Percentiles rank a stretch among this genome's conserved stretches.
Conservation (phyloP, 1,140 invertebrate species). For the Theocolax elegans region DNA sequence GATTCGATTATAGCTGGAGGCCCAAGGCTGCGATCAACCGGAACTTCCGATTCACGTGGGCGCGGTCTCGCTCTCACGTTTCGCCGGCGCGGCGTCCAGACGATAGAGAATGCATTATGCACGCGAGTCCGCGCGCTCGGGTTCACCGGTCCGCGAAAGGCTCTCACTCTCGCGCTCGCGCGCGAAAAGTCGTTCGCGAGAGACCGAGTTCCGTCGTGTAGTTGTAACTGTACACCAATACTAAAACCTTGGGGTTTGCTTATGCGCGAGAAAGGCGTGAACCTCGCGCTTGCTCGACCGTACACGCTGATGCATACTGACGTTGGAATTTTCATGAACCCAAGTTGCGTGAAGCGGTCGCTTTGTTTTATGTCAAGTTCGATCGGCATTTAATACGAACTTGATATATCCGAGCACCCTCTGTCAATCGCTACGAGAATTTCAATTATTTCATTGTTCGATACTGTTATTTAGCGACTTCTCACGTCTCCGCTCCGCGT, state of each 20-base stretch:
- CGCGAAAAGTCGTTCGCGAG: constrained; percentile 22
- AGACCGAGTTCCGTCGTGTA: too few species aligned
- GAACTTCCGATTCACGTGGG: constrained; percentile 53
- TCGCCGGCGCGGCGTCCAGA: not conserved
- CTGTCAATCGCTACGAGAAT: too few species aligned
- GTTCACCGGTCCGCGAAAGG: constrained; percentile 59
- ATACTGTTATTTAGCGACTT: too few species aligned
- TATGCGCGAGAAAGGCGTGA: too few species aligned
- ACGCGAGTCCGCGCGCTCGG: not conserved
- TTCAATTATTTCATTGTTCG: too few species aligned
- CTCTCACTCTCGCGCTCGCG: constrained; percentile 47
- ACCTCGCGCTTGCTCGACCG: too few species aligned
- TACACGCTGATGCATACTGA: not conserved
- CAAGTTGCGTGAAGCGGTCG: not conserved
- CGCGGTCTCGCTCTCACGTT: constrained; percentile 40
- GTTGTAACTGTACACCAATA: too few species aligned
- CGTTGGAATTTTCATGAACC: not conserved
- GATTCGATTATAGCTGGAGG: constrained; percentile 18
- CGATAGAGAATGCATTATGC: constrained; percentile 25
- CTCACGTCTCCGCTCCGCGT: too few species aligned
- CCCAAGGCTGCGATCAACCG: constrained; percentile 46
- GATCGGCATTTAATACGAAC: not conserved
- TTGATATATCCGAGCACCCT: too few species aligned
- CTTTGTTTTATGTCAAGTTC: not conserved
- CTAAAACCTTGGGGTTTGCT: too few species aligned